Conservation (phyloP, 2,113 vertebrate species). For the Bubo bubo region DNA sequence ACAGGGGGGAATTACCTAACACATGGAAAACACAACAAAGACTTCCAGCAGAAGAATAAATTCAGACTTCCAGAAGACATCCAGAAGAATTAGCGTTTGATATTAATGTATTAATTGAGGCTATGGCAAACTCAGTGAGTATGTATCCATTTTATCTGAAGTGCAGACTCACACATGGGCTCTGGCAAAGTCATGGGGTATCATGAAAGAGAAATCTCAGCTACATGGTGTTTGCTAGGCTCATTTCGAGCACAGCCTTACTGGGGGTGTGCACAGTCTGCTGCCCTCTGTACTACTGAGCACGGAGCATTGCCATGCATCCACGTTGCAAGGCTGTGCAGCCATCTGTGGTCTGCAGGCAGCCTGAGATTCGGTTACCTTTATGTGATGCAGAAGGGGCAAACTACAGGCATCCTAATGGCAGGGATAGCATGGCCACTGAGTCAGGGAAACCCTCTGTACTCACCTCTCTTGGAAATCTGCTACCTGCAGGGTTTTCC, state of each 20-base stretch:
- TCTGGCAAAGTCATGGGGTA: background rate
- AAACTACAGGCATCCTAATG: background rate
- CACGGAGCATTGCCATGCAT: accelerated
- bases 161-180: background rate
- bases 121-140: background rate
- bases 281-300: background rate
- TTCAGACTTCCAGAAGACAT: background rate
- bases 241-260: background rate
- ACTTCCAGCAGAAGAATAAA: background rate
- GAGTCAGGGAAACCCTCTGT: background rate
- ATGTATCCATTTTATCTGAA: background rate
- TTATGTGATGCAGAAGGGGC: background rate
- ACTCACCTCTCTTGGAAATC: background rate
- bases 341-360: background rate
- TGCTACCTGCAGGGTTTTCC: background rate
- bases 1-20: accelerated
- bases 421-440: background rate
- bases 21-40: background rate
- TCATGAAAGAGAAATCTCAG: background rate
- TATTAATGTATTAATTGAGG: background rate
- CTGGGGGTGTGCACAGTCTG: background rate
- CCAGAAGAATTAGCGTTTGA: background rate
- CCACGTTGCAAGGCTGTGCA: background rate
- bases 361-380: background rate
- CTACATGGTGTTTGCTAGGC: accelerated